A percentile compares a stretch with the other conserved stretches of the same genome.
Conservation (phyloP, 2,888 invertebrate species). For the Esperia sulphurella region DNA sequence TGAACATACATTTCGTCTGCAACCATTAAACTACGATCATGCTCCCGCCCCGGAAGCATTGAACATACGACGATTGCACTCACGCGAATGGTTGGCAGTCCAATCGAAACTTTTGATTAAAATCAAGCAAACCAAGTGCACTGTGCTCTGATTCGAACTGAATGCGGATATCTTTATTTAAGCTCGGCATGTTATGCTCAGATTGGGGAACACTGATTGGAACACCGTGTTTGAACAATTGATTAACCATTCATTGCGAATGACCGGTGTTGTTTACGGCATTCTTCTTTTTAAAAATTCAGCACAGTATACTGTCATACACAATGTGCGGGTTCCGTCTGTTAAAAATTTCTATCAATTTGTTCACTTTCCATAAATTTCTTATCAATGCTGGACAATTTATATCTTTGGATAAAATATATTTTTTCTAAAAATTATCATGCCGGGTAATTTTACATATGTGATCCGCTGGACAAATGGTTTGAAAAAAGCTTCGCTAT, state of each 20-base stretch:
- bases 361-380: too few species aligned
- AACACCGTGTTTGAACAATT: conserved; percentile 53
- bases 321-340: neutral
- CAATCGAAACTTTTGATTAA: conserved; percentile 79
- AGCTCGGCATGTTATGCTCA: conserved; percentile 57
- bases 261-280: conserved; percentile 1
- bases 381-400: too few species aligned
- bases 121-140: conserved; percentile 70
- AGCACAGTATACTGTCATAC: neutral
- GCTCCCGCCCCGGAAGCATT: conserved; percentile 22
- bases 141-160: conserved; percentile 49
- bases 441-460: too few species aligned
- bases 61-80: conserved; percentile 48
- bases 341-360: too few species aligned
- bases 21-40: conserved; percentile 62
- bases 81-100: conserved; percentile 57
- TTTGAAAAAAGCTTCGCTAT: too few species aligned
- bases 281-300: neutral
- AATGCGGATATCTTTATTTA: conserved; percentile 73
- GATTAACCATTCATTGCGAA: conserved; percentile 35
- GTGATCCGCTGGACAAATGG: too few species aligned
- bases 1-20: conserved; percentile 61
- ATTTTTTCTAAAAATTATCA: too few species aligned
- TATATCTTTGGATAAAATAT: too few species aligned
- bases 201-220: conserved; percentile 54